Evolutionary conservation across 1,140 invertebrate genomes (phyloP).

Genomic region (Limonius californicus): DNA sequence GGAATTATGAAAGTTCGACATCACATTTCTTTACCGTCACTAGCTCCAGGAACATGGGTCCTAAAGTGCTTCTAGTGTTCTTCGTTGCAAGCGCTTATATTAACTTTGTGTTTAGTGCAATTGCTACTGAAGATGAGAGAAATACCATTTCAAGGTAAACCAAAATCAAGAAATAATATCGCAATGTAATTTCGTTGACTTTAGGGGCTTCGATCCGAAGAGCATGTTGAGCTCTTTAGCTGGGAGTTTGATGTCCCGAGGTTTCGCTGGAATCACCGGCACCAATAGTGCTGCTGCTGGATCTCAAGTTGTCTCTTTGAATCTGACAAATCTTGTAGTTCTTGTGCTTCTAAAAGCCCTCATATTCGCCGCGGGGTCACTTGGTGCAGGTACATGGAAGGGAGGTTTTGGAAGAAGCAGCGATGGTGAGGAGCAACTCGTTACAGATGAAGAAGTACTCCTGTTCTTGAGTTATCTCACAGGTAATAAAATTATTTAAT

Average conservation of each 20-base stretch:
- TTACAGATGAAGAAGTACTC: conserved; percentile 42
- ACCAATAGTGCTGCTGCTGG: conserved; percentile 29
- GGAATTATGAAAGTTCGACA: not conserved
- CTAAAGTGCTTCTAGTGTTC: not conserved
- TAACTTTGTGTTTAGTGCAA: not conserved
- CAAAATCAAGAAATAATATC: too few species aligned
- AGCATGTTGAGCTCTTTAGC: conserved; percentile 39
- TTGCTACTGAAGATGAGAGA: not conserved
- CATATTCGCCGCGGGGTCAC: conserved; percentile 72
- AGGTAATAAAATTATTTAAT: too few species aligned
- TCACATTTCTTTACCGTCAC: not conserved
- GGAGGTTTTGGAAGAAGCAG: conserved; percentile 53
- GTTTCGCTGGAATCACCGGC: conserved; percentile 33
- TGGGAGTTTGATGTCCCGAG: conserved; percentile 37
- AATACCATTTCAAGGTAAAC: not conserved
- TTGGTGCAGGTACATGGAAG: conserved; percentile 64
- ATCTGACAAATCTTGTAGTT: conserved; percentile 76
- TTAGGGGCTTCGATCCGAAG: conserved; percentile 40
- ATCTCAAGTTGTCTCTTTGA: conserved; percentile 72
- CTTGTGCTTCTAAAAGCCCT: conserved; percentile 76
- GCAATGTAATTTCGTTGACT: too few species aligned
- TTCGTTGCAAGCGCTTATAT: not conserved
- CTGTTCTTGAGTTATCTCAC: conserved; percentile 41
- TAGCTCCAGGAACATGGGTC: not conserved
- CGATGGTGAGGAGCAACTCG: conserved; percentile 45